Evolutionary conservation across 2,797 vertebrate genomes (phyloP), one percentile per base, ranked within the genome.

Genomic region (Simalia tracyae): DNA sequence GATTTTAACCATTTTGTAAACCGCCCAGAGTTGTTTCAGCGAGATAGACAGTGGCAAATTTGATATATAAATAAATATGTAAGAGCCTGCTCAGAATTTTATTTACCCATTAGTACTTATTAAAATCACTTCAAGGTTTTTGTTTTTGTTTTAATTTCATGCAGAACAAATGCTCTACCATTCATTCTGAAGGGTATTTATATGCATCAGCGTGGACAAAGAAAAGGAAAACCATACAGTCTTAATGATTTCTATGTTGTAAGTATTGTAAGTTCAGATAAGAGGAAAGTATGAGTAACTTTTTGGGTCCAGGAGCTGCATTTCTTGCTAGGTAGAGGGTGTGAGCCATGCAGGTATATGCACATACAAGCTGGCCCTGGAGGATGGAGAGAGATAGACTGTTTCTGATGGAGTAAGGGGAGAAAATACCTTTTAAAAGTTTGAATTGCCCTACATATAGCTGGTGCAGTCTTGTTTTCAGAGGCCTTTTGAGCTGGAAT

Each of bases 141-240:
- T 6, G 28, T 56, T 31, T 68, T 19, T 54, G 90, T 97, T 94
- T 95, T 0, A 90, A 95, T 96, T 93, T 91, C 92, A 96, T 94
- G 90, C 94, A 98, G 98, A 94, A 97, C 94, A 96, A 98, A 94
- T 92, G 97, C 97, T 61, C 97, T 98, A 89, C 98, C 97, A 68
- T 98, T 98, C 89, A 98, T 98, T 97, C 94, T 96, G 61, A 98
- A 98, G 87, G 96, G 95, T 68, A 60, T 96, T 95, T 98, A 98
- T 95, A 86, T 46, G 66, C 98, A 98, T 95, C 97, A 98, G 0
- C 14, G 10, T 94, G 98, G 98, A 91, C 94, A 88, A 93, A 97
- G 93, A 91, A 97, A 96, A 92, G 97, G 97, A 92, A 96, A 97
- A 88, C 92, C 87, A 15, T 98, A 98, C 91, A 91, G 90, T 87